Conservation (phyloP, 2,797 vertebrate genomes). For the Lagorchestes hirsutus region DNA sequence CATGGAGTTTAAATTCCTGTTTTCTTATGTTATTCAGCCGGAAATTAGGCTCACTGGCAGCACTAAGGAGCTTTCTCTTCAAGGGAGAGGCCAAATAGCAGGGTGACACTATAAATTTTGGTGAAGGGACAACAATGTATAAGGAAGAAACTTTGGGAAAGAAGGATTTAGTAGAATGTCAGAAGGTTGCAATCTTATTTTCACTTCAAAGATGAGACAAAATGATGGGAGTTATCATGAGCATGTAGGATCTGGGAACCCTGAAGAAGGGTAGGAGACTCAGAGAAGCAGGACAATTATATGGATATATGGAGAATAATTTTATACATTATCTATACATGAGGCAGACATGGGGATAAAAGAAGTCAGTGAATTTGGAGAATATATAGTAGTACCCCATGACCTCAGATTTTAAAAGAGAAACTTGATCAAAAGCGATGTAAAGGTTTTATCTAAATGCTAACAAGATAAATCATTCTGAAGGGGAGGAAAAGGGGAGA, state of each 20-base stretch:
- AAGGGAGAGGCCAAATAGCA: not conserved
- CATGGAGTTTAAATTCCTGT: not conserved
- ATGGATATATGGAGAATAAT: not conserved
- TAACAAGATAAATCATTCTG: not conserved
- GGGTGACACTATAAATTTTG: not conserved
- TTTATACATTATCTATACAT: not conserved
- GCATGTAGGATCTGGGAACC: not conserved
- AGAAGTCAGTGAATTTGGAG: not conserved
- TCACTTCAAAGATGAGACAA: not conserved
- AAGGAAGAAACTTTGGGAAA: not conserved
- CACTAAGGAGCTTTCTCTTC: not conserved
- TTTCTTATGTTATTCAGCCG: not conserved
- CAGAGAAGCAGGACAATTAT: not conserved
- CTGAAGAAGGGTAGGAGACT: not conserved
- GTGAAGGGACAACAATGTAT: not conserved
- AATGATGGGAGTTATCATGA: not conserved
- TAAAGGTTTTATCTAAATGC: not conserved
- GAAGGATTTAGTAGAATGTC: not conserved
- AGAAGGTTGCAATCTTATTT: not conserved
- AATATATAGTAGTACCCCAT: no score
- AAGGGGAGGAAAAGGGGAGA: not conserved
- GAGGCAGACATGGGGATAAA: not conserved
- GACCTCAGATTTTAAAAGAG: not conserved
- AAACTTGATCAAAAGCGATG: not conserved
- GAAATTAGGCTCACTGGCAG: not conserved